Percentiles rank a stretch among this genome's conserved stretches.
These are phyloP conservation scores for Dendrolimus punctatus DNA, from an alignment of 1,140 invertebrate species.

Conservation along the genomic window DNA sequence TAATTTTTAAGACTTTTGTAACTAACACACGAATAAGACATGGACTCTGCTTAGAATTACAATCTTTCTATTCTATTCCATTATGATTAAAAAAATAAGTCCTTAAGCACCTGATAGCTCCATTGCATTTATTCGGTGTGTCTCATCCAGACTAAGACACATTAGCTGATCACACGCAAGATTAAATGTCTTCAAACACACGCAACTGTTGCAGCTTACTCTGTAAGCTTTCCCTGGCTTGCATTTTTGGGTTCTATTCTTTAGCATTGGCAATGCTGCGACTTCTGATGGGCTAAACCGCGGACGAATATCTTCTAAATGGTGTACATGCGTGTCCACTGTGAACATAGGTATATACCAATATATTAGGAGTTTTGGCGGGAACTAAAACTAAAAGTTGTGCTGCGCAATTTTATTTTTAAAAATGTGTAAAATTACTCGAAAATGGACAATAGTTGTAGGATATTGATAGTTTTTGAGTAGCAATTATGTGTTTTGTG, in stretches of 20 bases:
- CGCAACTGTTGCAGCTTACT: constrained; percentile 48
- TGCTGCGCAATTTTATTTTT: no score
- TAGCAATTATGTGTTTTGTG: no score
- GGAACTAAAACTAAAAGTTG: no score
- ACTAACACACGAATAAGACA: no score
- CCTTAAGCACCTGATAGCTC: constrained; percentile 17
- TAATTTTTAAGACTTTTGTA: no score
- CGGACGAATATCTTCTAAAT: constrained; percentile 11
- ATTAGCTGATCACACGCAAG: constrained; percentile 24
- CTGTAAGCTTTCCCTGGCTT: constrained; percentile 29
- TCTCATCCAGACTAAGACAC: constrained; percentile 25
- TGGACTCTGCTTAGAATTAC: no score
- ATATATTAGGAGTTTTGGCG: no score
- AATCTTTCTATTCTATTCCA: no score
- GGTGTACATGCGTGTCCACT: background rate
- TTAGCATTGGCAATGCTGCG: constrained; percentile 8
- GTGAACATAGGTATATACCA: background rate
- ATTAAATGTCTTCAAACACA: constrained; percentile 39
- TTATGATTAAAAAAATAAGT: no score
- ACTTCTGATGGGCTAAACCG: constrained; percentile 9
- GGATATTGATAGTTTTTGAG: no score
- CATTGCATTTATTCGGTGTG: constrained; percentile 17
- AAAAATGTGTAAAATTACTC: no score
- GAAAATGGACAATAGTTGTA: no score
- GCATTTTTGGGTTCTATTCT: constrained; percentile 18